Base-by-base conservation (phyloP, 2,113 vertebrate species). In the Epinephelus fuscoguttatus region DNA sequence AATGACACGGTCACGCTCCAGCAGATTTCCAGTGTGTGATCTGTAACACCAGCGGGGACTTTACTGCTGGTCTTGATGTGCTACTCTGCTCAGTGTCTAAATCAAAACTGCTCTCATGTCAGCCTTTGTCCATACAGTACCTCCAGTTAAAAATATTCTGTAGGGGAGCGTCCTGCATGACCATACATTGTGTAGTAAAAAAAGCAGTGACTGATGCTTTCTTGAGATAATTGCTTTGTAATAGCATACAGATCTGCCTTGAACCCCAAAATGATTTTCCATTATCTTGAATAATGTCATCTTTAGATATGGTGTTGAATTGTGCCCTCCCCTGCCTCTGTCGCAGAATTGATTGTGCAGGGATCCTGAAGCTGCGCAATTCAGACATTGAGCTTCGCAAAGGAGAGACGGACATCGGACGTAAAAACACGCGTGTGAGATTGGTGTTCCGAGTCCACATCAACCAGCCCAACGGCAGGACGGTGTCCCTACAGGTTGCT, bases 321-420 rank as follows among this genome's bases (percentile, higher is more conserved):
- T 33, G 47, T 60, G 2, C 1, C 4, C 10, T 40, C 59, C 3
- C 12, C 9, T 75, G 5, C 21, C 77, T 88, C 56, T 86, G 66
- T 75, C 6, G 40, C 89, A 99, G 98, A 89, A 98, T 99, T 0
- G 98, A 99, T 89, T 99, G 98, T 25, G 98, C 98, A 1, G 98
- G 98, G 33, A 99, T 99, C 82, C 91, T 99, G 72, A 99, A 99
- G 90, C 96, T 99, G 72, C 95, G 98, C 10, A 99, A 99, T 89
- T 99, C 98, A 0, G 98, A 99, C 91, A 99, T 99, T 0, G 98
- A 99, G 87, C 96, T 99, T 70, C 96, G 98, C 69, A 99, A 99
- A 91, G 98, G 98, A 1, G 98, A 99, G 91, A 99, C 98, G 0
- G 98, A 99, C 94, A 98, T 99, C 0, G 98, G 98, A 11, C 94